Evolutionary conservation across 2,797 vertebrate genomes (phyloP), one percentile per base, ranked within the genome.

Genomic region (Columba guinea): DNA sequence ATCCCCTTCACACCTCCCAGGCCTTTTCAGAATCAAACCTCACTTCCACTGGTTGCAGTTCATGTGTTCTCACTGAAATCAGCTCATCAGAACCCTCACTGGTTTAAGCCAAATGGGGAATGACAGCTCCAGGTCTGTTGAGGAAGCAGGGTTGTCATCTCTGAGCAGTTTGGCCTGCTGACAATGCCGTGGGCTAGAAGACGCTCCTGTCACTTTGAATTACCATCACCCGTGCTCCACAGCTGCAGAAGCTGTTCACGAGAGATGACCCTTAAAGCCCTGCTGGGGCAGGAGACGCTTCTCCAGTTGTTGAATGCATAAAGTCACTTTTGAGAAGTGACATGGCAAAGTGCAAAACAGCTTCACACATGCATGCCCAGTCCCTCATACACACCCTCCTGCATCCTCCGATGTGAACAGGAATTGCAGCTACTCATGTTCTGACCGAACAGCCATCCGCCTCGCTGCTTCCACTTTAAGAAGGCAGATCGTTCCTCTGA

Each of bases 131-230:
- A 23, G 24, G 41, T 14, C 82, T 83, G 93, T 44, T 44, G 71
- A 75, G 67, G 87, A 86, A 93, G 68, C 65, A 4, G 44, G 35
- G 67, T 75, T 95, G 96, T 92, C 96, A 62, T 18, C 83, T 75
- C n/a, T 5, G 62, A 68, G 78, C 27, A 2, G 73, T 51, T 11
- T 75, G 81, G 62, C 75, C 86, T 49, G 83, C 81, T 94, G 90
- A 96, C 9, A 4, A 32, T 4, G 88, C 96, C 73, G 2, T 7
- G 37, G 95, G 95, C 91, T 56, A 77, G 58, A 14, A 76, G 95
- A 89, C 34, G 41, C 87, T 86, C 22, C 94, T 94, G 94, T 94
- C 97, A 74, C 73, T 95, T 34, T 46, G 28, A 34, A 63, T 97
- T 26, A 93, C 48, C 6, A 1, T 97, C 96, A 91, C 14, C 77